Base-by-base conservation (phyloP, 2,888 invertebrate genomes). In the Drosophila merina region DNA sequence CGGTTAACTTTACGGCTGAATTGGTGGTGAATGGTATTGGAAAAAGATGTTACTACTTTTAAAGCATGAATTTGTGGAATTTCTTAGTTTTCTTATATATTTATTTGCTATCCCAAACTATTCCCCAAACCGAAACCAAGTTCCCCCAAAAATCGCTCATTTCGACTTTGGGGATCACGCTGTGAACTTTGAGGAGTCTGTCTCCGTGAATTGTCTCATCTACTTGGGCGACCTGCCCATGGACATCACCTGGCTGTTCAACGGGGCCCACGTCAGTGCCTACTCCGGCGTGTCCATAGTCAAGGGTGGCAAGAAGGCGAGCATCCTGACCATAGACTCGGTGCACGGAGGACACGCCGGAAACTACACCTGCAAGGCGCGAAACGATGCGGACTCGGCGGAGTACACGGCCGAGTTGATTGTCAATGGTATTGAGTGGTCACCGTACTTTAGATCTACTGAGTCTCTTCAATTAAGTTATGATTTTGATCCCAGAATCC, bases 121-220 rank as follows among this genome's bases (percentile, higher is more conserved):
- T 40, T 9, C 6, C 36, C 8, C 28, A 3, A 7, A 2, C 12
- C 36, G n/a, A n/a, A 44, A n/a, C 1, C 8, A 58, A 96, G 96
- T 96, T 91, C 94, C 94, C 88, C 96, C 96, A 59, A 94, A 94
- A 92, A 95, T 96, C 88, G 93, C 94, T 79, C 95, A 95, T 79
- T 96, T 96, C 90, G 92, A 93, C 79, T 95, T 95, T 89, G 95
- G 95, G 74, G 94, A 95, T 76, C 94, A 95, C 89, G 95, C 95
- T 0, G 92, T 94, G 76, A 93, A 94, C 92, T 92, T 93, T 80
- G 93, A 94, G 77, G 95, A 95, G 90, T 93, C 95, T 55, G 92
- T 94, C 57, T 93, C 93, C 45, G 92, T 94, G 1, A 93, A 93
- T 78, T 94, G 94, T 81, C 92, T 93, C 47, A 93, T 94, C 74